Conservation (phyloP, 2,888 invertebrate genomes). For the Hypomecis punctinalis region DNA sequence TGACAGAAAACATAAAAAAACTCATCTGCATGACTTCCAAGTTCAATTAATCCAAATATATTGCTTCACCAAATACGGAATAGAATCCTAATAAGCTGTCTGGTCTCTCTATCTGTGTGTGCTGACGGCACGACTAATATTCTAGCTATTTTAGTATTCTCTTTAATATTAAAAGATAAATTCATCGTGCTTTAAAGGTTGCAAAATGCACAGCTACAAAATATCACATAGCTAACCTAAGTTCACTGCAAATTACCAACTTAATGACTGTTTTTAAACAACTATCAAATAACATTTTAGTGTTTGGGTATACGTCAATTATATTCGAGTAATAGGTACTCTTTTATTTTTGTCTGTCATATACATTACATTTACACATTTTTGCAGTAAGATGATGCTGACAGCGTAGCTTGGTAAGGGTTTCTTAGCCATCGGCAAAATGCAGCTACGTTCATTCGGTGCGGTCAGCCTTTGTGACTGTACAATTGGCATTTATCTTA, state of each 20-base stretch:
- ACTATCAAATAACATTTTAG: background rate
- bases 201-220: constrained; percentile 21
- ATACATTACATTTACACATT: too few relatives aligned
- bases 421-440: too few relatives aligned
- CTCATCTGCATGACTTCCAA: too few relatives aligned
- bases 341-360: too few relatives aligned
- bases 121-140: constrained; percentile 7
- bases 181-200: constrained; percentile 25
- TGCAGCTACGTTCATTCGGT: too few relatives aligned
- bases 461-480: too few relatives aligned
- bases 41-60: background rate
- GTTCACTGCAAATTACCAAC: constrained; percentile 21
- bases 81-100: constrained; percentile 27
- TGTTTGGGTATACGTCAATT: too few relatives aligned
- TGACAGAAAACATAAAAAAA: too few relatives aligned
- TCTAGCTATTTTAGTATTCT: constrained; percentile 26
- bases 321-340: too few relatives aligned
- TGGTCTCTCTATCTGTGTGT: constrained; percentile 29
- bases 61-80: constrained; percentile 20
- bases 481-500: too few relatives aligned
- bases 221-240: background rate
- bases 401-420: too few relatives aligned
- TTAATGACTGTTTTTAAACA: constrained; percentile 1
- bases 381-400: too few relatives aligned
- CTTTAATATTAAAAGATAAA: constrained; percentile 21